These are phyloP conservation scores for Pseudorhiza aurosa DNA, from an alignment of 30 jellyfish, hydroid and myxozoan genomes.

Conservation along the genomic window DNA sequence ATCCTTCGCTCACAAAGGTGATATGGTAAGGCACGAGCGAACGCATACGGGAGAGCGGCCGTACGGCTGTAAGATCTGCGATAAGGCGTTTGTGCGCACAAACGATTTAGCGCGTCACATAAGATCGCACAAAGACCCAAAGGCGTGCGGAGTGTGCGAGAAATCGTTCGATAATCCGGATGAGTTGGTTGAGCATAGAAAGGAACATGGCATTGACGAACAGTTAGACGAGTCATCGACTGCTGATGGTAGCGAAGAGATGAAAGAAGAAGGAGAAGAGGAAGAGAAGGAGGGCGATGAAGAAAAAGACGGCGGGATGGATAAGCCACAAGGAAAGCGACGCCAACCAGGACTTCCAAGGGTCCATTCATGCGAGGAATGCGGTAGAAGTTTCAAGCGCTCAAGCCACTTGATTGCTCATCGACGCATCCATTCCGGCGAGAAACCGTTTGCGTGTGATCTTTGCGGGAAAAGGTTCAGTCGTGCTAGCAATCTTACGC, in stretches of 20 bases:
- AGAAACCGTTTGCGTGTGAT: conserved; percentile 89
- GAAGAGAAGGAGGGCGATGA: not conserved
- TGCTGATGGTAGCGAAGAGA: not conserved
- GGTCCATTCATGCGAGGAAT: conserved; percentile 52
- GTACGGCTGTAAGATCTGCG: conserved; percentile 52
- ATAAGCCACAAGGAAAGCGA: conserved; percentile 1
- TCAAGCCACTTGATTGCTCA: conserved; percentile 72
- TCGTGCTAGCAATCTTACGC: conserved; percentile 82
- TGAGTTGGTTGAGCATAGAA: conserved; percentile 34
- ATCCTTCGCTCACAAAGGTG: conserved; percentile 66
- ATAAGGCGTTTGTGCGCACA: conserved; percentile 57
- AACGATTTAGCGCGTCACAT: conserved; percentile 64
- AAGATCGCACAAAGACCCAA: conserved; percentile 49
- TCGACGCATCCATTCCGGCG: conserved; percentile 77
- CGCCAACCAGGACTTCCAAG: conserved; percentile 38
- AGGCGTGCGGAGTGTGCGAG: conserved; percentile 48
- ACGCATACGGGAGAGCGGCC: conserved; percentile 77
- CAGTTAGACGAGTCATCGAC: not conserved
- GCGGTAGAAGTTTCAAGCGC: conserved; percentile 67
- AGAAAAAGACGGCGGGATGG: conserved; percentile 1
- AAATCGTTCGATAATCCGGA: conserved; percentile 27
- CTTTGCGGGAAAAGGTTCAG: conserved; percentile 94
- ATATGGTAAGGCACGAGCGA: conserved; percentile 70
- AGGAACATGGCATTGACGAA: conserved; percentile 42
- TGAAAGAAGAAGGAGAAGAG: not conserved